A percentile compares a stretch with the other conserved stretches of the same genome.
phyloP scores from a whole-genome alignment of 2,113 vertebrate genomes.

The Mormyrus lacerda region DNA sequence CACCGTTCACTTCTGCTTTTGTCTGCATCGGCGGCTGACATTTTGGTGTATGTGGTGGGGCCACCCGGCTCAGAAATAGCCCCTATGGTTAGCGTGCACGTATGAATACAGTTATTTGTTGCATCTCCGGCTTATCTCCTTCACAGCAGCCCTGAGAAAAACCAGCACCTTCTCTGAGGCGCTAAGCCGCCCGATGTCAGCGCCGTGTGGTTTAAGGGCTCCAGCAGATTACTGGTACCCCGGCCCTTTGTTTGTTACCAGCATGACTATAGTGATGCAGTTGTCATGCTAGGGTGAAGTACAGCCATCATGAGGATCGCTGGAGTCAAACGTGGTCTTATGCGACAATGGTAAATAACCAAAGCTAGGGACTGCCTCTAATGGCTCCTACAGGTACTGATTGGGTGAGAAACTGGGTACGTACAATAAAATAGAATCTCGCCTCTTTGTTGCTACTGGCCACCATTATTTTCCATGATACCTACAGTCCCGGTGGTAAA shows the following conservation, averaged over 20 bases:
- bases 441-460: not conserved
- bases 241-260: not conserved
- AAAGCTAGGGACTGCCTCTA: not conserved
- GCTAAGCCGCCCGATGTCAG: constrained; percentile 28
- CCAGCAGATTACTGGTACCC: not conserved
- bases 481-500: not conserved
- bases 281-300: not conserved
- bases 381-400: not conserved
- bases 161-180: constrained; percentile 40
- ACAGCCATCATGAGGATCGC: not conserved
- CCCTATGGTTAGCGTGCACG: constrained; percentile 54
- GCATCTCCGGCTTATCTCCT: constrained; percentile 54
- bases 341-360: not conserved
- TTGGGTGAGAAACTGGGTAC: not conserved
- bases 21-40: constrained; percentile 53
- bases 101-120: constrained; percentile 57
- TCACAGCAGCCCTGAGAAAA: constrained; percentile 43
- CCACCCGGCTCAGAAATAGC: constrained; percentile 62
- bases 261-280: not conserved
- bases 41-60: constrained; percentile 59
- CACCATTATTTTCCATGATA: not conserved
- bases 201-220: constrained; percentile 4
- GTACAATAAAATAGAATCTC: not conserved
- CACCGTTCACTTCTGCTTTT: constrained; percentile 74
- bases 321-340: not conserved